Percentiles rank a stretch among this genome's conserved stretches.
Evolutionary conservation across 2,888 invertebrate species (phyloP).

Genomic region (Peribatodes rhomboidaria): DNA sequence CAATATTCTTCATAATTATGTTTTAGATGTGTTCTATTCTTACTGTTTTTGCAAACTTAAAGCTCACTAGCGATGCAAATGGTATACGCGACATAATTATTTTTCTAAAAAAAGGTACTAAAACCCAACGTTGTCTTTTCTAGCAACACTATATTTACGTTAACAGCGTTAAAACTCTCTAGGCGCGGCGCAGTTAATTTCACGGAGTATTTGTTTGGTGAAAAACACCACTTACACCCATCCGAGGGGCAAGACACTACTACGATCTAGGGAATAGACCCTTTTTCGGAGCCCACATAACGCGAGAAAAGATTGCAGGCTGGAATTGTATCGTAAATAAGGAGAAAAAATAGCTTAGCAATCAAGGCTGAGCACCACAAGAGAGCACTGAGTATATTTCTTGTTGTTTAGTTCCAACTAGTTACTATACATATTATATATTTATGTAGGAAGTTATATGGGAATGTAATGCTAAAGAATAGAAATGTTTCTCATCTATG

Average conservation of each 20-base stretch:
- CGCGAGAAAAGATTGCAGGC: constrained; percentile 37
- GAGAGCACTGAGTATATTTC: constrained; percentile 18
- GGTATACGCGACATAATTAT: neutral
- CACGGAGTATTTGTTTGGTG: constrained; percentile 77
- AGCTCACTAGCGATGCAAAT: no score
- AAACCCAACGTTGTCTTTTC: neutral
- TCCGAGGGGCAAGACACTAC: constrained; percentile 53
- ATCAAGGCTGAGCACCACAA: constrained; percentile 13
- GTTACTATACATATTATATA: neutral
- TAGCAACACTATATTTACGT: constrained; percentile 9
- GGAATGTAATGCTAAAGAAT: no score
- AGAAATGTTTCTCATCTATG: no score
- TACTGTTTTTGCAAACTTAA: no score
- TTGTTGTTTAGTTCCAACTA: constrained; percentile 4
- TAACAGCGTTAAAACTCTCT: constrained; percentile 56
- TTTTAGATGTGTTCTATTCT: no score
- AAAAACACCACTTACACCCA: constrained; percentile 69
- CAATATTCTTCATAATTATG: no score
- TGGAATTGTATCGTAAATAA: constrained; percentile 44
- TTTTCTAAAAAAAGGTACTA: neutral
- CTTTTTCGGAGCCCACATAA: constrained; percentile 47
- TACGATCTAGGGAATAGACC: constrained; percentile 54
- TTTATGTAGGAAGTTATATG: no score
- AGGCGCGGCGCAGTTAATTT: constrained; percentile 73
- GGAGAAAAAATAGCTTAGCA: constrained; percentile 26